Conservation (phyloP, 2,888 invertebrate genomes). For the Papilio demoleus region DNA sequence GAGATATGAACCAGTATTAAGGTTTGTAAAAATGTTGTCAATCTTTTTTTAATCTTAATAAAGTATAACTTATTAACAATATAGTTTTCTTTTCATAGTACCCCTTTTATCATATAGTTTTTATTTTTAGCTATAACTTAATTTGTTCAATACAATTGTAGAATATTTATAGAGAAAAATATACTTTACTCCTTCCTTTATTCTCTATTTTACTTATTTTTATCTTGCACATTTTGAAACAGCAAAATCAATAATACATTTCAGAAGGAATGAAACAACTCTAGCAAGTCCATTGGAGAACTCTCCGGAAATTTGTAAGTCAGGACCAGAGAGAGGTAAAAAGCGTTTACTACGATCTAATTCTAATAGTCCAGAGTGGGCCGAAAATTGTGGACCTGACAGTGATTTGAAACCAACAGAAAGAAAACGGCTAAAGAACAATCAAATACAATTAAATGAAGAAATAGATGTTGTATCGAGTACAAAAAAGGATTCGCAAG, state of each 20-base stretch:
- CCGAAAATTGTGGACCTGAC: conserved; percentile 66
- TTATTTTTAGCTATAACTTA: background rate
- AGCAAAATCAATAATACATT: conserved; percentile 44
- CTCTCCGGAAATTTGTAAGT: conserved; percentile 62
- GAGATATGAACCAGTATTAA: conserved; percentile 58
- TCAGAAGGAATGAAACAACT: conserved; percentile 63
- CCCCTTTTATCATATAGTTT: background rate
- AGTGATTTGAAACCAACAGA: conserved; percentile 52
- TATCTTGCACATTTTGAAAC: background rate
- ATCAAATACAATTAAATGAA: conserved; percentile 40
- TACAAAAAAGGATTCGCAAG: conserved; percentile 33
- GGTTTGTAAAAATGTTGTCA: conserved; percentile 56
- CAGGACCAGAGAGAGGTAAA: conserved; percentile 57
- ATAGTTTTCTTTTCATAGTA: conserved; percentile 32
- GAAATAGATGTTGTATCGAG: conserved; percentile 22
- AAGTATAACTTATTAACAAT: conserved; percentile 20
- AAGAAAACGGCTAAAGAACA: conserved; percentile 56
- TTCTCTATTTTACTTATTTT: background rate
- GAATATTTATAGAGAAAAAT: background rate
- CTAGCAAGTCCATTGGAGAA: conserved; percentile 59
- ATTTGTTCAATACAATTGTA: background rate
- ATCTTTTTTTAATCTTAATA: conserved; percentile 20
- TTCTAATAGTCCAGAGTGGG: conserved; percentile 75
- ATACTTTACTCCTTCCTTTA: background rate
- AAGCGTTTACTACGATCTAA: conserved; percentile 59